phyloP scores from a whole-genome alignment of 2,113 vertebrate species.

The Carlito syrichta region DNA sequence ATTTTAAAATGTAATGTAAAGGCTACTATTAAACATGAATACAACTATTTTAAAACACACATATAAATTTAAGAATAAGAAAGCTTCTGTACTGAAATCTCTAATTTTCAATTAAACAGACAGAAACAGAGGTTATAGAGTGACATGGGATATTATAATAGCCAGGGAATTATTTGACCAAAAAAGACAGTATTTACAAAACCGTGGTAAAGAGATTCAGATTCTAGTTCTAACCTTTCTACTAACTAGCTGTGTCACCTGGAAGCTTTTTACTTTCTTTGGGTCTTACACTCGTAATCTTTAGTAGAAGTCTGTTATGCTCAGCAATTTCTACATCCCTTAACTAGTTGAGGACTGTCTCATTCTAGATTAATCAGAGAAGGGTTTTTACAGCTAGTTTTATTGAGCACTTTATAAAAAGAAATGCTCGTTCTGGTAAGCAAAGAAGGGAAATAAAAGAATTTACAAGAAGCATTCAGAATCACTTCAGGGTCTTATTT shows the following conservation, averaged over 20 bases:
- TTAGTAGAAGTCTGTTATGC: background rate
- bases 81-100: constrained; percentile 1
- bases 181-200: background rate
- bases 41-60: background rate
- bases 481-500: constrained; percentile 42
- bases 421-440: constrained; percentile 5
- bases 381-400: background rate
- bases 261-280: background rate
- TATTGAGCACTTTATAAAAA: constrained; percentile 23
- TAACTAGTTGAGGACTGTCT: constrained; percentile 7
- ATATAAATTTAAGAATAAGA: constrained; percentile 9
- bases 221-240: background rate
- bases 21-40: background rate
- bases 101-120: constrained; percentile 1
- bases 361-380: constrained; percentile 4
- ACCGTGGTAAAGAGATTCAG: background rate
- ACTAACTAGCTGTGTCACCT: background rate
- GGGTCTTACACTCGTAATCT: background rate
- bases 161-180: background rate
- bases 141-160: background rate
- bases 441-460: constrained; percentile 48
- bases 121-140: background rate
- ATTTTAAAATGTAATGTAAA: too few relatives aligned
- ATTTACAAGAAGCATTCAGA: constrained; percentile 33
- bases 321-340: background rate